Evolutionary conservation across 2,797 vertebrate genomes (phyloP), one percentile per base, ranked within the genome.

Genomic region (Perodicticus potto): DNA sequence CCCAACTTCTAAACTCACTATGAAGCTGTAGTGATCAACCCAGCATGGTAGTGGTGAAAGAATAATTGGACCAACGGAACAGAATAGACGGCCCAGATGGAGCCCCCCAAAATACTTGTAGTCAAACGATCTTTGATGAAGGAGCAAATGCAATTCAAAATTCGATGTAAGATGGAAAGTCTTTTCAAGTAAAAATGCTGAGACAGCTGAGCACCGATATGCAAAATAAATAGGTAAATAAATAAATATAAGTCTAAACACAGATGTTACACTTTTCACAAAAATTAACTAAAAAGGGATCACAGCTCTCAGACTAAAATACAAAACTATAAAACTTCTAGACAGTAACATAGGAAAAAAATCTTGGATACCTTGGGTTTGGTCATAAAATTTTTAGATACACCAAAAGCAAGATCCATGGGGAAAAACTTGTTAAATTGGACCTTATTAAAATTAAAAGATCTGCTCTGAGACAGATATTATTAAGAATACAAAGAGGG

Each of bases 321-420:
- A 19, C 12, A 82, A 43, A 82, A 74, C 34, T 67, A 74, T 34
- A 74, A 63, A 37, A 89, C 9, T 23, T 67, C 32, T 67, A 34
- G 69, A 76, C 8, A 55, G 55, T 55, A 74, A 43, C 23, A 74
- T 17, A 83, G 69, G 77, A 22, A 32, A 73, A 80, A 80, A 87
- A 84, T 70, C 43, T 88, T 81, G 43, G 19, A 78, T 89, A 87
- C 20, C 37, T 67, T 86, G 32, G 17, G 14, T 85, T 95, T 89
- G 53, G 61, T 19, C 81, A 70, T 93, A 16, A 40, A 32, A 65
- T 88, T 90, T 94, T 95, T 84, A 87, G 40, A 61, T 57, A 49
- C 9, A 70, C 19, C 34, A 80, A 70, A 78, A 84, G 45, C n/a
- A 76, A 92, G 61, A 43, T n/a, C 20, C 45, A 19, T 82, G n/a